These are phyloP conservation scores for Clarias macrocephalus DNA, from an alignment of 2,113 vertebrate genomes.

Conservation along the genomic window DNA sequence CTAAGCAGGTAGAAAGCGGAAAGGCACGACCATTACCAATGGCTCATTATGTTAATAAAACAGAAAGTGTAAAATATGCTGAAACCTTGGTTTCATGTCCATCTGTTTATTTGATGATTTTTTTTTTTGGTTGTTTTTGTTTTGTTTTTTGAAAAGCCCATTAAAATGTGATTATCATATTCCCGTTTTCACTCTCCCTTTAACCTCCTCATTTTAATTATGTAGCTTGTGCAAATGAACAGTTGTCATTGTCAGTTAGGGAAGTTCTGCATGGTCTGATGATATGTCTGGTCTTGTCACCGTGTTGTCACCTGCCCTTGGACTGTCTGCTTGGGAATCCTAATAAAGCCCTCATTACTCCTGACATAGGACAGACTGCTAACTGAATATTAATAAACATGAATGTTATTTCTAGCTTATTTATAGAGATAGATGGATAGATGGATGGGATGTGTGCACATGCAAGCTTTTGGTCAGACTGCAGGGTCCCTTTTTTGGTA, in stretches of 20 bases:
- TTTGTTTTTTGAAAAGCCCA: neutral
- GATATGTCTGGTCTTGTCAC: neutral
- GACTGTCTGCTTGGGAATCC: neutral
- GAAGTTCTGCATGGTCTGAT: neutral
- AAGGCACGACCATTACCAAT: neutral
- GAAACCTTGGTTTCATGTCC: neutral
- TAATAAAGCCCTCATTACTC: slow-evolving; percentile 8
- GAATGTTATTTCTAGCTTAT: neutral
- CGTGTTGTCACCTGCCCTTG: neutral
- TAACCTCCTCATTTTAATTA: slow-evolving; percentile 35
- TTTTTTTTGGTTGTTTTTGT: neutral
- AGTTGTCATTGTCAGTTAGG: slow-evolving; percentile 16
- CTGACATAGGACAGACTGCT: neutral
- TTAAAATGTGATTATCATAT: slow-evolving; percentile 12
- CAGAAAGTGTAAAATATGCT: neutral
- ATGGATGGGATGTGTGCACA: neutral
- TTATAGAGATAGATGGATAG: neutral
- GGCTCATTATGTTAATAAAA: neutral
- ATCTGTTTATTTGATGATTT: too few relatives aligned
- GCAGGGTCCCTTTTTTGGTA: slow-evolving; percentile 64
- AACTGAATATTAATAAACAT: neutral
- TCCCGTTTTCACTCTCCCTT: slow-evolving; percentile 11
- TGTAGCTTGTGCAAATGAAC: slow-evolving; percentile 11
- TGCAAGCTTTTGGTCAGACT: slow-evolving; percentile 52
- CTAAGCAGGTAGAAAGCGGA: neutral